Evolutionary conservation across 2,888 invertebrate genomes (phyloP).

Genomic region (Metellina segmentata): DNA sequence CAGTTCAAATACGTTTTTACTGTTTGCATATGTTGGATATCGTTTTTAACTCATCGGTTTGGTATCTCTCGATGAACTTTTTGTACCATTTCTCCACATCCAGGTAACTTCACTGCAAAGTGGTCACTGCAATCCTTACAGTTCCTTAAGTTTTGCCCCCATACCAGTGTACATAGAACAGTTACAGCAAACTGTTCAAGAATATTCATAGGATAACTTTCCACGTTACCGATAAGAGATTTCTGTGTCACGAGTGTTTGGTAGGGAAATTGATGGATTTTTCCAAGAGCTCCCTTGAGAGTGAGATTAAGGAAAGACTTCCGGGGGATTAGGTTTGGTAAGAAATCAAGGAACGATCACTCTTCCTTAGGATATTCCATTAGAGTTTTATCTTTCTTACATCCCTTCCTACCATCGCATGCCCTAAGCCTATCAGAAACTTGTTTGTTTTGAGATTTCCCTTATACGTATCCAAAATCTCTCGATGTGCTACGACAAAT

Average conservation of each 20-base stretch:
- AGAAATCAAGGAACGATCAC: background rate
- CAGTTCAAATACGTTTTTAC: too few relatives aligned
- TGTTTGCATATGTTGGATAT: too few relatives aligned
- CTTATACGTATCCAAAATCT: too few relatives aligned
- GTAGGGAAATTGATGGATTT: background rate
- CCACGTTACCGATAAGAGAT: background rate
- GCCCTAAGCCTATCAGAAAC: background rate
- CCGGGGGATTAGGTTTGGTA: background rate
- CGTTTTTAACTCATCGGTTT: too few relatives aligned
- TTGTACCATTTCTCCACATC: too few relatives aligned
- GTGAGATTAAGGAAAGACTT: background rate
- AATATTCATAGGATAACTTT: background rate
- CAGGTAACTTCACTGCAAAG: too few relatives aligned
- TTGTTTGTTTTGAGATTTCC: background rate
- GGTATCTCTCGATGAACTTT: too few relatives aligned
- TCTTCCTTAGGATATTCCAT: background rate
- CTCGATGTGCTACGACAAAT: too few relatives aligned
- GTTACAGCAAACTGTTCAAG: background rate
- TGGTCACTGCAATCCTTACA: too few relatives aligned
- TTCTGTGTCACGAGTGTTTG: background rate
- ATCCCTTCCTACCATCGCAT: background rate
- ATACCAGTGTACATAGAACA: too few relatives aligned
- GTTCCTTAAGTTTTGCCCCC: too few relatives aligned
- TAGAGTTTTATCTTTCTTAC: background rate
- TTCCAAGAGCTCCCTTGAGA: background rate